Evolutionary conservation across 2,113 vertebrate species (phyloP), one percentile per base, ranked within the genome.

Genomic region (Ailurus styani): DNA sequence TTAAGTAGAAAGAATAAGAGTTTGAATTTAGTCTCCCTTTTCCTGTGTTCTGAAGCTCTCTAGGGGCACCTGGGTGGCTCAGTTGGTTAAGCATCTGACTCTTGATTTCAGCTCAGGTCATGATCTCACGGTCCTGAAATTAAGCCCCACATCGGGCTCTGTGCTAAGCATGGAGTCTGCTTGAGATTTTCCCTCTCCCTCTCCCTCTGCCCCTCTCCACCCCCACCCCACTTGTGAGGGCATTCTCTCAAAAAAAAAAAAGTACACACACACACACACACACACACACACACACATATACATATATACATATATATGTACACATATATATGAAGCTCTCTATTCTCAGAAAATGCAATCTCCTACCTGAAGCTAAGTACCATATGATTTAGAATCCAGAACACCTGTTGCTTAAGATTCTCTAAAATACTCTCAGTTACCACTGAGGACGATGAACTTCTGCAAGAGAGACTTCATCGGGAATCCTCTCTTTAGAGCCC

Each of bases 321-420:
- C 10, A 10, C 9, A 20, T 68, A 5, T 11, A 68, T 21, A 21
- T 10, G n/a, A 37, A 86, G n/a, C 89, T 85, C 81, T 90, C 50
- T 57, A 12, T 87, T 97, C 89, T 95, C 54, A 73, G 86, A 94
- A 95, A 90, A 88, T 37, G 57, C 64, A 17, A 7, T 90, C 91
- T 85, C 87, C 62, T 90, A 93, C 89, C 97, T 89, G 95, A 95
- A 89, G 78, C 34, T 12, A 45, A 60, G 9, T 57, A 84, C 86
- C 45, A 31, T 54, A 94, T 57, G 60, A 91, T 95, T 84, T 87
- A n/a, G 87, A 92, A 42, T 75, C 60, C 66, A 83, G 42, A 52
- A 87, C 34, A 89, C 95, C 54, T 87, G 60, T 91, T 97, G 72
- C 93, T 96, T 96, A 96, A 96, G 92, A 93, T 96, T 96, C 89